A percentile compares a stretch with the other conserved stretches of the same genome.
These are phyloP conservation scores for Andrena hattorfiana DNA, from an alignment of 2,888 invertebrate genomes.

Conservation along the genomic window DNA sequence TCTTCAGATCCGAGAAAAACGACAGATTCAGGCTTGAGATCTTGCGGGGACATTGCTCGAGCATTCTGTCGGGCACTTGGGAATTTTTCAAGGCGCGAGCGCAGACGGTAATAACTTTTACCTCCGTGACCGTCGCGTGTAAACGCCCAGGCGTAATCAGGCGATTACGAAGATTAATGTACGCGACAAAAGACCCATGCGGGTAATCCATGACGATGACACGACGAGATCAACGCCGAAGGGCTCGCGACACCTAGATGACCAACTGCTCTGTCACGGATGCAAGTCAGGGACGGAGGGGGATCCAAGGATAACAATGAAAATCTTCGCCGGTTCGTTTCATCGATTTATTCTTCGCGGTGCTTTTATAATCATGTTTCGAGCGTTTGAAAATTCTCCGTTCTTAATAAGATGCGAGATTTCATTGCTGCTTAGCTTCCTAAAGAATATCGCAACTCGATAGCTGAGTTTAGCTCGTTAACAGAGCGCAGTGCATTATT, in stretches of 20 bases:
- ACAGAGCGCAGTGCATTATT: slow-evolving; percentile 8
- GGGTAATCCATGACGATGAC: slow-evolving; percentile 39
- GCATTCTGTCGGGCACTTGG: no score
- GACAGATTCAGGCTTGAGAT: background rate
- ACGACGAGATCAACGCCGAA: slow-evolving; percentile 21
- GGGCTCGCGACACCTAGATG: slow-evolving; percentile 3
- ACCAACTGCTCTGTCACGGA: background rate
- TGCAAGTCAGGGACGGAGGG: background rate
- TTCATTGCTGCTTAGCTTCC: background rate
- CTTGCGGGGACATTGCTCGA: no score
- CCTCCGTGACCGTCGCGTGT: slow-evolving; percentile 31
- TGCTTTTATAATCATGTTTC: background rate
- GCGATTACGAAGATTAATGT: slow-evolving; percentile 48
- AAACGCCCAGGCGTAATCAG: no score
- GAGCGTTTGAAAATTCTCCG: no score
- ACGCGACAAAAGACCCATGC: slow-evolving; percentile 32
- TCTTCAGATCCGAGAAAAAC: no score
- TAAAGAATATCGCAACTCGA: background rate
- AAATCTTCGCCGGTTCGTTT: slow-evolving; percentile 10
- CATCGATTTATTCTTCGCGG: slow-evolving; percentile 35
- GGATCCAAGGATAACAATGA: background rate
- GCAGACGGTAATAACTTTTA: slow-evolving; percentile 30
- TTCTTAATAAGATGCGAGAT: background rate
- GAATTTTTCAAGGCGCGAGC: background rate
- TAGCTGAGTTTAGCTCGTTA: background rate